Base-by-base conservation (phyloP, 2,113 vertebrate species). In the Diadophis punctatus region DNA sequence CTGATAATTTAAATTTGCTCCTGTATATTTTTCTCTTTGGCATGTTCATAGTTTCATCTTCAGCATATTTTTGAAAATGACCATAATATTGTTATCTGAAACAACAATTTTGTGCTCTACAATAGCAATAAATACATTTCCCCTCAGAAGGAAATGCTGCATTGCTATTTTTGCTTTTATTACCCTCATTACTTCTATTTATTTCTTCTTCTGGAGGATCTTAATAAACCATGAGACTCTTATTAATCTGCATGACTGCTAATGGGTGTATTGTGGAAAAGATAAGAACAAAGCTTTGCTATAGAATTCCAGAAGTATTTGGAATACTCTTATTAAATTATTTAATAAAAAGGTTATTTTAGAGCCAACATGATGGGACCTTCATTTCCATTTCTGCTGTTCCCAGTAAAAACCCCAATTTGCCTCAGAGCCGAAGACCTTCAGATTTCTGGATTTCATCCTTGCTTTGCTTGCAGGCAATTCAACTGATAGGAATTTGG, bases 401-500 rank as follows among this genome's bases (percentile, higher is more conserved):
- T 2, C 68, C 68, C 34, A 39, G 34, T 39, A 2, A 34, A 22
- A 43, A 34, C 8, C 74, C 34, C 39, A 80, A 43, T 80, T 80
- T 80, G 20, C 20, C 39, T 22, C 34, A 22, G 18, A 43, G 74
- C 3, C 3, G 34, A 80, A 43, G 3, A 80, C 22, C 74, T 8
- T 43, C 63, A 68, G n/a, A 34, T 68, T 68, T 68, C 34, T 34
- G 39, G 34, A 80, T 80, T 80, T 43, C 74, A 80, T 43, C 34
- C 34, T 43, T 3, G 34, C 68, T 39, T 39, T 80, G 8, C 16
- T 18, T 43, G 34, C 34, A 80, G 34, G 20, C 34, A 23, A 43
- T 80, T 92, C 23, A 8, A 94, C 93, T 2, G 87, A 90, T 48
- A 96, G 90, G 53, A 60, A 92, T 84, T 89, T 49, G 58, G 51